These are phyloP conservation scores for Jacana jacana DNA, from an alignment of 2,113 vertebrate species.

Conservation along the genomic window DNA sequence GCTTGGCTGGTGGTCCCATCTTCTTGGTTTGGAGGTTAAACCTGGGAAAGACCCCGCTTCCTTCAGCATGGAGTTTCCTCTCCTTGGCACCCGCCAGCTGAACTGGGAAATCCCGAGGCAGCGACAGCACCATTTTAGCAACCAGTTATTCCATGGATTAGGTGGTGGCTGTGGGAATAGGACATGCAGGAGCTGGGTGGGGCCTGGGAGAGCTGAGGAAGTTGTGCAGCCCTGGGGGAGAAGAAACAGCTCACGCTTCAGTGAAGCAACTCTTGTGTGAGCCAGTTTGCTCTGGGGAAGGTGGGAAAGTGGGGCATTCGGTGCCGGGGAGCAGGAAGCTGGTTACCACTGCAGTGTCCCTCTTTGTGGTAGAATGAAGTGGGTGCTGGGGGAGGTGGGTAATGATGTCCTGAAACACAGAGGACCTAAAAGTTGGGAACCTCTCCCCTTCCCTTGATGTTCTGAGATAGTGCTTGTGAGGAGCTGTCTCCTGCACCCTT, in stretches of 20 bases:
- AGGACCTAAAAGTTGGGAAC: neutral
- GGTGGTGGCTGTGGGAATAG: neutral
- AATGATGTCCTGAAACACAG: neutral
- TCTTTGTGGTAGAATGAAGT: accelerated
- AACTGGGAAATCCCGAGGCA: neutral
- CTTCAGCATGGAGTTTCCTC: neutral
- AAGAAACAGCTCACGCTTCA: neutral
- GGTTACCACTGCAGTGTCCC: neutral
- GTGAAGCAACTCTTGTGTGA: neutral
- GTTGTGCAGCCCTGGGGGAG: neutral
- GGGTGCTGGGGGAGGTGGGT: neutral
- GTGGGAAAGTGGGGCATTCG: neutral
- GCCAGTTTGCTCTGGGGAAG: neutral
- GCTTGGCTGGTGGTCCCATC: neutral
- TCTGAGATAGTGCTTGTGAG: neutral
- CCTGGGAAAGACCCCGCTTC: neutral
- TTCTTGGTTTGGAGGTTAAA: neutral
- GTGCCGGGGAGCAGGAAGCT: neutral
- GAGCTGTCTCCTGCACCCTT: accelerated
- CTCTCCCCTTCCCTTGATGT: neutral
- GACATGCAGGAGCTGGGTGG: neutral
- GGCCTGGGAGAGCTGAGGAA: neutral
- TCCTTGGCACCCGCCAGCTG: neutral
- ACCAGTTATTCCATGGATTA: neutral
- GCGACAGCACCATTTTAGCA: neutral